These are phyloP conservation scores for Calliphora vomitoria DNA, from an alignment of 2,888 invertebrate species.

Conservation along the genomic window DNA sequence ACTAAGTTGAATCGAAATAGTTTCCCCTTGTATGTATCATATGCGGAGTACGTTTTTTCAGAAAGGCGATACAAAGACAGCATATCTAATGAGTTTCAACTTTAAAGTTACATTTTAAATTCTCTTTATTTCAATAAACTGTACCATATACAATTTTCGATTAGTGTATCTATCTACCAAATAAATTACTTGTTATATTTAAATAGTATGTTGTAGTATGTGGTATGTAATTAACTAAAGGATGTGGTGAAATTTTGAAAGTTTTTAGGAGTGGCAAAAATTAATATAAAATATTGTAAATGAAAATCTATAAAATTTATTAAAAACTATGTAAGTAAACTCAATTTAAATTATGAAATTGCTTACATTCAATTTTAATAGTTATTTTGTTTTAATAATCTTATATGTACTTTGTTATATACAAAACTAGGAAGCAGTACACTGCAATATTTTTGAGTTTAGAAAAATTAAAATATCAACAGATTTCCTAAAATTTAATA, in stretches of 20 bases:
- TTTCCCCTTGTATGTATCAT: no score
- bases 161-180: no score
- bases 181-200: neutral
- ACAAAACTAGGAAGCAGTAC: neutral
- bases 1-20: no score
- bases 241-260: constrained; percentile 63
- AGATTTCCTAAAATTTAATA: no score
- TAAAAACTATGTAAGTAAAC: neutral
- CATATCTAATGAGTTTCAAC: no score
- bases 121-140: no score
- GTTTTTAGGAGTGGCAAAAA: constrained; percentile 46
- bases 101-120: no score
- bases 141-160: no score
- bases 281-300: neutral
- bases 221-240: constrained; percentile 52
- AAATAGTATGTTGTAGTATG: neutral
- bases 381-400: neutral
- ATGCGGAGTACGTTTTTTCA: no score
- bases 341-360: constrained; percentile 2
- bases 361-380: neutral
- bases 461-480: no score
- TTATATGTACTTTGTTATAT: neutral
- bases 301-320: neutral
- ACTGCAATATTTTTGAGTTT: neutral
- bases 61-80: no score